Percentiles rank a stretch among this genome's conserved stretches.
Evolutionary conservation across 1,140 invertebrate species (phyloP).

Genomic region (Mya arenaria): DNA sequence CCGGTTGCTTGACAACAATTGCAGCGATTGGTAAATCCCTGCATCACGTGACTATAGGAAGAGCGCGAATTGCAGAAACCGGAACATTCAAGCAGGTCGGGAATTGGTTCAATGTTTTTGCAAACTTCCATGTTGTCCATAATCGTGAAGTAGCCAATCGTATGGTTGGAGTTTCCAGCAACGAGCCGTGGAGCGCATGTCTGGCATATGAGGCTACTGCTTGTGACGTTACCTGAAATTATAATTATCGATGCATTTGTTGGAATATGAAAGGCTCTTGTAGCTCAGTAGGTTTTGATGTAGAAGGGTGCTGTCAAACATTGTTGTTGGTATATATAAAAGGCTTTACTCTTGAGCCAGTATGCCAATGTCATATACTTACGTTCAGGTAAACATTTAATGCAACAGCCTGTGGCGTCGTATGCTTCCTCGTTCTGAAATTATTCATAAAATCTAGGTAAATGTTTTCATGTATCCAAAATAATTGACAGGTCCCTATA

Average conservation of each 20-base stretch:
- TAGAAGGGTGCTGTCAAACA: too few relatives aligned
- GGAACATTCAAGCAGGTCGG: slow-evolving; percentile 61
- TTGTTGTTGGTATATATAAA: too few relatives aligned
- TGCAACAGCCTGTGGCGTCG: slow-evolving; percentile 61
- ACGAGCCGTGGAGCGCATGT: slow-evolving; percentile 52
- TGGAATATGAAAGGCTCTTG: too few relatives aligned
- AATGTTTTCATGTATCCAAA: too few relatives aligned
- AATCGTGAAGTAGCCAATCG: slow-evolving; percentile 60
- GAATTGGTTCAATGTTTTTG: slow-evolving; percentile 53
- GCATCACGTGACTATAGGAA: slow-evolving; percentile 59
- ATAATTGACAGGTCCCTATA: too few relatives aligned
- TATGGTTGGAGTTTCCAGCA: slow-evolving; percentile 48
- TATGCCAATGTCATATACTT: too few relatives aligned
- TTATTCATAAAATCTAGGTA: not conserved
- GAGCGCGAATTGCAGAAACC: slow-evolving; percentile 61
- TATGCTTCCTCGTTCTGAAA: slow-evolving; percentile 51
- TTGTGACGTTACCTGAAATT: too few relatives aligned
- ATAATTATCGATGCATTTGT: too few relatives aligned
- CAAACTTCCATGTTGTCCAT: slow-evolving; percentile 53
- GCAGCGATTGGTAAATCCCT: slow-evolving; percentile 58
- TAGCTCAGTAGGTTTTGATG: too few relatives aligned
- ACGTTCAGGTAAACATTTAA: slow-evolving; percentile 51
- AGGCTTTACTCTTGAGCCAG: too few relatives aligned
- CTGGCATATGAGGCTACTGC: slow-evolving; percentile 32
- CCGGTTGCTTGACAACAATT: slow-evolving; percentile 59